Conservation (phyloP, 2,113 vertebrate species). For the Athene noctua region DNA sequence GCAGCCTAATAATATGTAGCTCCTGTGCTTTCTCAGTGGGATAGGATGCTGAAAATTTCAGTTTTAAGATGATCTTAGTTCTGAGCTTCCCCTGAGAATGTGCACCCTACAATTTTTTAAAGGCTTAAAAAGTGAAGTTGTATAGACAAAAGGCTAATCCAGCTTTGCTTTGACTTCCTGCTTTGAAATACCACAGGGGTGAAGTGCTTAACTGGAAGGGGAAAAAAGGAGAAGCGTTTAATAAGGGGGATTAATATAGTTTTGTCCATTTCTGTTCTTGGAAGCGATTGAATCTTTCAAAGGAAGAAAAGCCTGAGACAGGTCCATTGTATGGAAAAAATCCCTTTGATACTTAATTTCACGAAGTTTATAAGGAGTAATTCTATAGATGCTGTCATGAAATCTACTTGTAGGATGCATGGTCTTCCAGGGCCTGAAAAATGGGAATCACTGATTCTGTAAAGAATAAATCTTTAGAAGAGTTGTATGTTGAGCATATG, state of each 20-base stretch:
- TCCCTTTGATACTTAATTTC: neutral
- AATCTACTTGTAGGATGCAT: neutral
- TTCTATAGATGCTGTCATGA: neutral
- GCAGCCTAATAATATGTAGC: neutral
- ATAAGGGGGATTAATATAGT: neutral
- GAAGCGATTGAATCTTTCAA: neutral
- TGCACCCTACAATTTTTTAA: neutral
- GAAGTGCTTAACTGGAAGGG: neutral
- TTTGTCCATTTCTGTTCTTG: neutral
- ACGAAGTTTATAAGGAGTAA: neutral
- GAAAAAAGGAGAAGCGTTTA: neutral
- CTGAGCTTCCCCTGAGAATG: neutral
- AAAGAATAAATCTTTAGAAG: neutral
- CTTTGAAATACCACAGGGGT: neutral
- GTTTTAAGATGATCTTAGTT: neutral
- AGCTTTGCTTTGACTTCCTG: neutral
- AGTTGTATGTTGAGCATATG: neutral
- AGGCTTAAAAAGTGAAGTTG: neutral
- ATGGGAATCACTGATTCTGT: neutral
- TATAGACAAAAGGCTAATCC: neutral
- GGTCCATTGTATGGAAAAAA: neutral
- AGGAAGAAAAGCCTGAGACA: neutral
- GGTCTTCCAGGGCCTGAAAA: neutral
- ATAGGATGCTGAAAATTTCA: neutral
- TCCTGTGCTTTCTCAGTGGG: neutral